Evolutionary conservation across 2,888 invertebrate genomes (phyloP), one percentile per base, ranked within the genome.

Genomic region (Agelastica alni): DNA sequence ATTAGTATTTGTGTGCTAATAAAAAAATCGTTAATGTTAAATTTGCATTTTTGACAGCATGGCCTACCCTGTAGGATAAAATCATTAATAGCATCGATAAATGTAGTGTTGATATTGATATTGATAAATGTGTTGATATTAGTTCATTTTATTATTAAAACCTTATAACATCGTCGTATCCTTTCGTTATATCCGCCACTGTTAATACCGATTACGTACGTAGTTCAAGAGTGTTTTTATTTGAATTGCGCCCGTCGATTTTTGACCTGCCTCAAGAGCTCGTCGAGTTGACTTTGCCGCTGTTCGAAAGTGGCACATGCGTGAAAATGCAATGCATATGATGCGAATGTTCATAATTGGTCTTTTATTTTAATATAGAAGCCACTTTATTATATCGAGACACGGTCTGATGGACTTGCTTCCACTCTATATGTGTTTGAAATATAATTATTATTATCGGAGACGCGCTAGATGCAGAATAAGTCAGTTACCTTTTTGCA

Each of bases 281-380:
- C 7, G 22, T 22, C 30, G 43, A 18, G 7, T n/a, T 16, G n/a
- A 22, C 59, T 58, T 55, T 12, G 43, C 61, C 61, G 56, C 56
- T 43, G 44, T 46, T 48, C 54, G 54, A 59, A 72, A 73, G 69
- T 71, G 70, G 72, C 70, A 72, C 71, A 72, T 72, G 71, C 70
- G 70, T 72, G 69, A 70, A 72, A 72, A 70, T 70, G 63, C 65
- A 68, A 70, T 69, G 64, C 67, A 69, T 68, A 69, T 70, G 67
- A 69, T 70, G 67, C 67, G 68, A 67, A 68, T 64, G 65, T 67
- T 70, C 63, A 66, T 70, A 71, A 71, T 70, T 71, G 70, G 61
- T 65, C 64, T 71, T 70, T 70, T 66, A 70, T 72, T 71, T 70
- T 71, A 70, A 68, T 59, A 65, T 58, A 39, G 20, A 53, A 64